phyloP scores from a whole-genome alignment of 2,888 invertebrate genomes.

The Orchesella flavescens region DNA sequence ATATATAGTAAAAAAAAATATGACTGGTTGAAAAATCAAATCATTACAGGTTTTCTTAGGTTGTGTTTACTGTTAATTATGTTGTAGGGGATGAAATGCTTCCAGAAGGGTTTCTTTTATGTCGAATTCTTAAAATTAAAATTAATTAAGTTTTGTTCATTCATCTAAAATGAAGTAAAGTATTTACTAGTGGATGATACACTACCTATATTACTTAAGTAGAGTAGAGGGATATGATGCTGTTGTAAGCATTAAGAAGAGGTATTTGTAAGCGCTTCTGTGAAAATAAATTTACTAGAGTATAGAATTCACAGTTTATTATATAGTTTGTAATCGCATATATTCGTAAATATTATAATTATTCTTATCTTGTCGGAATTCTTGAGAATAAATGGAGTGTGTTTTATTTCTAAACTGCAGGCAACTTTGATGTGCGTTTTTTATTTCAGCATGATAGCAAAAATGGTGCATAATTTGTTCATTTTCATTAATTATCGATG shows the following conservation, averaged over 20 bases:
- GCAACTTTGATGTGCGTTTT: not conserved
- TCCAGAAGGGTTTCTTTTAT: not conserved
- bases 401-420: conserved; percentile 41
- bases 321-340: conserved; percentile 32
- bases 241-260: too few relatives aligned
- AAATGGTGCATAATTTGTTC: not conserved
- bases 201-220: too few relatives aligned
- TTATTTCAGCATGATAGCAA: not conserved
- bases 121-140: not conserved
- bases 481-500: not conserved
- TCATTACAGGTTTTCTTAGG: too few relatives aligned
- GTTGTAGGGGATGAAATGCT: not conserved
- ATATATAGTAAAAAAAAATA: too few relatives aligned
- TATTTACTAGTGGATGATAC: too few relatives aligned
- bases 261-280: too few relatives aligned
- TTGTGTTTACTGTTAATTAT: too few relatives aligned
- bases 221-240: too few relatives aligned
- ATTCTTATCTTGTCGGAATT: not conserved
- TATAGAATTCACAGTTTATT: too few relatives aligned
- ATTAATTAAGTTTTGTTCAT: not conserved
- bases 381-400: conserved; percentile 36
- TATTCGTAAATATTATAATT: not conserved
- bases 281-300: too few relatives aligned
- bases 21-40: too few relatives aligned
- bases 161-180: too few relatives aligned